These are phyloP conservation scores for Ormyrus pomaceus DNA, from an alignment of 2,888 invertebrate species.

Conservation along the genomic window DNA sequence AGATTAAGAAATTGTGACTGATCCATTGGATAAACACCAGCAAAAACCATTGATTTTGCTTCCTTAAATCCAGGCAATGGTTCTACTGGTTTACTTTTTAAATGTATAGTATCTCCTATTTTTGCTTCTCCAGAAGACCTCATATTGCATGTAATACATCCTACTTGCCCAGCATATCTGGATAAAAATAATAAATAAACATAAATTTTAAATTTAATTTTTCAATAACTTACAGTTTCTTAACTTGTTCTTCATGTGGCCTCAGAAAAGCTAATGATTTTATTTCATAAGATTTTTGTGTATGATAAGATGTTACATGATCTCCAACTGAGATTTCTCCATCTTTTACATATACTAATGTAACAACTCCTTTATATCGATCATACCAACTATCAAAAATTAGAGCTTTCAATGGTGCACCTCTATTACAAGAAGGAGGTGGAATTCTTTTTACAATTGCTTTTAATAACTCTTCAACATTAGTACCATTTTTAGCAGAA, in stretches of 20 bases:
- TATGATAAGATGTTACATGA: slow-evolving; percentile 83
- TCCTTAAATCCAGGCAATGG: slow-evolving; percentile 82
- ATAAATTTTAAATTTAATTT: background rate
- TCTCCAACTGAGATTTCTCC: slow-evolving; percentile 86
- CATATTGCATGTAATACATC: slow-evolving; percentile 90
- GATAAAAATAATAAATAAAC: slow-evolving; percentile 22
- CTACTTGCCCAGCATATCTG: slow-evolving; percentile 93
- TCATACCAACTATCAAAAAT: slow-evolving; percentile 97
- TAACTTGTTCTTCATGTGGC: slow-evolving; percentile 84
- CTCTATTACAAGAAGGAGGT: slow-evolving; percentile 80
- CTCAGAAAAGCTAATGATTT: slow-evolving; percentile 87
- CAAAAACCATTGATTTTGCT: slow-evolving; percentile 89
- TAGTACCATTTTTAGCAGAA: slow-evolving; percentile 94
- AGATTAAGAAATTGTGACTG: slow-evolving; percentile 88
- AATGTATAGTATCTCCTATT: slow-evolving; percentile 87
- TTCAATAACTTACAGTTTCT: slow-evolving; percentile 78
- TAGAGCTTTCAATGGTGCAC: slow-evolving; percentile 85
- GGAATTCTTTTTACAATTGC: slow-evolving; percentile 88
- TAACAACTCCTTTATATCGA: slow-evolving; percentile 88
- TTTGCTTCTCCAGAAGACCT: slow-evolving; percentile 83
- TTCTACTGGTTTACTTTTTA: slow-evolving; percentile 78
- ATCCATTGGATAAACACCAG: slow-evolving; percentile 93
- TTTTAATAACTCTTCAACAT: slow-evolving; percentile 86
- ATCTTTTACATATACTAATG: slow-evolving; percentile 86
- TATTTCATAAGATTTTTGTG: slow-evolving; percentile 86